Percentiles rank a stretch among this genome's conserved stretches.
Evolutionary conservation across 2,888 invertebrate species (phyloP).

Genomic region (Thereva unica): DNA sequence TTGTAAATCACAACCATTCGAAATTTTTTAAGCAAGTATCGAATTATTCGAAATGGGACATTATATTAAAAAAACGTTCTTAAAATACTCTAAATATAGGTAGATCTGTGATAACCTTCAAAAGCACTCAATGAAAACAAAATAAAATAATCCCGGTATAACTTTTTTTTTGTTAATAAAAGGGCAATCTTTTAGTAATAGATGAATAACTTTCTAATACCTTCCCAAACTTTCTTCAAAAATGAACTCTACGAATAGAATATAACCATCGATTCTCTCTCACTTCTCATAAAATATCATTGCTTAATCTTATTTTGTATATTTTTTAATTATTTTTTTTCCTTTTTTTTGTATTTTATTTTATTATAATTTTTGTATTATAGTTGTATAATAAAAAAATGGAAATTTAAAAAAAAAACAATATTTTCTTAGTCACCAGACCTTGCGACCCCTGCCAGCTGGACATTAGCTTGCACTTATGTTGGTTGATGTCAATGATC

Average conservation of each 20-base stretch:
- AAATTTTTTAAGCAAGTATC: no score
- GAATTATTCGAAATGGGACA: not conserved
- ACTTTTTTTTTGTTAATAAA: no score
- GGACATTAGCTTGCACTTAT: no score
- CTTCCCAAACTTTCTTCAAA: no score
- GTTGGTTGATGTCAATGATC: no score
- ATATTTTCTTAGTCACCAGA: not conserved
- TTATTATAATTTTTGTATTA: constrained; percentile 32
- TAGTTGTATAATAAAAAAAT: constrained; percentile 28
- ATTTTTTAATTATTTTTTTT: constrained; percentile 22
- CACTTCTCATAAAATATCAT: no score
- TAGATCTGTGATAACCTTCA: constrained; percentile 34
- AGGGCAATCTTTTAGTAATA: no score
- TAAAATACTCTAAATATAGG: constrained; percentile 22
- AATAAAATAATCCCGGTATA: constrained; percentile 8
- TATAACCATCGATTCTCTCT: no score
- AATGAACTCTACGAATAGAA: no score
- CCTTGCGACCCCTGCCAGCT: no score
- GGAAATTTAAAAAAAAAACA: constrained; percentile 1
- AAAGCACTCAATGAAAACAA: constrained; percentile 19
- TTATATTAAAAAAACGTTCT: constrained; percentile 10
- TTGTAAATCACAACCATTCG: no score
- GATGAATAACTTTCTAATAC: no score
- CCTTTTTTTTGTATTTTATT: constrained; percentile 25
- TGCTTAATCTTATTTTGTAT: constrained; percentile 17